Percentiles rank a stretch among this genome's conserved stretches.
Evolutionary conservation across 64 coral and sea anemone genomes (phyloP).

Genomic region (Hydrozoanthus tunicans): DNA sequence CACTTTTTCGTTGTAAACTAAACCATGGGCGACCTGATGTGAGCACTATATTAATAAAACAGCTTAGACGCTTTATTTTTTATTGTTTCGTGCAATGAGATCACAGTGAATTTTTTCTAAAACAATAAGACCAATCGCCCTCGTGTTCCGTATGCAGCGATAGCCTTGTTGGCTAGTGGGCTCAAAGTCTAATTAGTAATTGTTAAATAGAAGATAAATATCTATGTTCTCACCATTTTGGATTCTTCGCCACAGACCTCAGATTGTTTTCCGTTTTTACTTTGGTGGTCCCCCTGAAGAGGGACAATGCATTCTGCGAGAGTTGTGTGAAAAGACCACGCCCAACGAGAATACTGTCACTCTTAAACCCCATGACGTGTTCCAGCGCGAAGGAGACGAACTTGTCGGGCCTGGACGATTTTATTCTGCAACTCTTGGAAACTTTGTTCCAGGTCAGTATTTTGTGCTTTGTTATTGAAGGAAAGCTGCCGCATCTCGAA

Average conservation of each 20-base stretch:
- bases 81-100: not conserved
- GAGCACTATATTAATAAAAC: not conserved
- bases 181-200: too few species aligned
- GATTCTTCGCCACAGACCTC: not conserved
- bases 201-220: too few species aligned
- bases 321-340: constrained; percentile 35
- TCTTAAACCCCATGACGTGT: constrained; percentile 26
- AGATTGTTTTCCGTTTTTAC: constrained; percentile 26
- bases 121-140: too few species aligned
- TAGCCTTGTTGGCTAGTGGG: too few species aligned
- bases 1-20: too few species aligned
- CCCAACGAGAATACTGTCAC: constrained; percentile 36
- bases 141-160: not conserved
- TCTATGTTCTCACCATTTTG: not conserved
- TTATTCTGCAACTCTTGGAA: constrained; percentile 7
- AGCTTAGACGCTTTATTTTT: not conserved
- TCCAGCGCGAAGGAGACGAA: not conserved
- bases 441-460: constrained; percentile 39
- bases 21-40: too few species aligned
- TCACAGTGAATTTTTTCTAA: too few species aligned
- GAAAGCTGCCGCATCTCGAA: too few species aligned
- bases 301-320: constrained; percentile 9
- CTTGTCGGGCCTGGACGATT: constrained; percentile 24
- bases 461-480: not conserved
- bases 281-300: constrained; percentile 30